Base-by-base conservation (phyloP, 2,888 invertebrate species). In the Phaedon cochleariae region DNA sequence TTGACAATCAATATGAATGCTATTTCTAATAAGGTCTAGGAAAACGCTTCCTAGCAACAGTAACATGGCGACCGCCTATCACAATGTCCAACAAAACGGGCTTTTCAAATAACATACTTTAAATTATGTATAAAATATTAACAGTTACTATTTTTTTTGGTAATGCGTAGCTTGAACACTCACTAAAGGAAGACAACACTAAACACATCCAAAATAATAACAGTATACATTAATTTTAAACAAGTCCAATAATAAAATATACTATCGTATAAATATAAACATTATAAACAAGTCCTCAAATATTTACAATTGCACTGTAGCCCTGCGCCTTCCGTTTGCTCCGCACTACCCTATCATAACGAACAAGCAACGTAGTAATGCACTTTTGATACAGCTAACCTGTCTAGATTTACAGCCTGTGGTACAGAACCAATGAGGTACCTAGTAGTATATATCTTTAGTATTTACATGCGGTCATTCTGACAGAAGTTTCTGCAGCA, bases 401-500 rank as follows among this genome's bases (percentile, higher is more conserved):
- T 84, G 83, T 83, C 82, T 83, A 83, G 79, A 81, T 83, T 41
- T 83, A 84, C 84, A 84, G 83, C 83, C 84, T 84, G 82, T 78
- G 81, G 81, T 81, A 82, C 81, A 78, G 76, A 80, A 82, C 81
- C 80, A 78, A 80, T 83, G 83, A 84, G 83, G 84, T 84, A 84
- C 84, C 84, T 83, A 83, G 84, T 84, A 83, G 82, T 81, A 84
- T 82, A 81, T 83, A 80, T 81, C 82, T 83, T 83, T 81, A 79
- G 77, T 81, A 84, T 83, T 79, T 82, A 83, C 84, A 84, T 65
- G 71, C 64, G 67, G 73, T 71, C 73, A 71, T 65, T 94, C 93
- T 77, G 94, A 94, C 81, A 95, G 87, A 82, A 94, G 87, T 85
- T 94, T 93, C 87, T 94, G 93, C 79, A 94, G 88, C 83, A 94